phyloP scores from a whole-genome alignment of 2,888 invertebrate genomes.

The Blera fallax region DNA sequence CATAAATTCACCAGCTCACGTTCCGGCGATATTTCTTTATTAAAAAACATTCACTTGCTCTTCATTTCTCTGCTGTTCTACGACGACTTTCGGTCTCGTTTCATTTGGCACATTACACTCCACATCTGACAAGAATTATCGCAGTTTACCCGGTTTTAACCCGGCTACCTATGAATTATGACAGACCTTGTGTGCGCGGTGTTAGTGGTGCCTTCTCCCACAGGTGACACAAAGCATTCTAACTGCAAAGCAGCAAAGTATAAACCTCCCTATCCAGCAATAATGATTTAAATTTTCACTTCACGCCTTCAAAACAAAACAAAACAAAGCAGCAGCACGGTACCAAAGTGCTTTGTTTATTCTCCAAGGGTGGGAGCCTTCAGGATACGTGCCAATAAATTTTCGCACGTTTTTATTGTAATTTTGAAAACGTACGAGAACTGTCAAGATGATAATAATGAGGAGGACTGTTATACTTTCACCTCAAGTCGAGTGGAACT shows the following conservation, averaged over 20 bases:
- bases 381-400: slow-evolving; percentile 77
- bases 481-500: slow-evolving; percentile 47
- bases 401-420: slow-evolving; percentile 81
- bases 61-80: not conserved
- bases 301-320: slow-evolving; percentile 61
- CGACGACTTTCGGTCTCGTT: slow-evolving; percentile 73
- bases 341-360: slow-evolving; percentile 61
- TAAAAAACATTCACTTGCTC: slow-evolving; percentile 73
- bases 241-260: slow-evolving; percentile 14
- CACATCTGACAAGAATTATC: slow-evolving; percentile 75
- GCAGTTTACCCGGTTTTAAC: slow-evolving; percentile 73
- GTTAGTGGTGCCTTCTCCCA: slow-evolving; percentile 41
- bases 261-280: not conserved
- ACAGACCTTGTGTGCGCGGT: not conserved
- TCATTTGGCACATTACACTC: slow-evolving; percentile 77
- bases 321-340: slow-evolving; percentile 39
- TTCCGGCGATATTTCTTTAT: slow-evolving; percentile 78
- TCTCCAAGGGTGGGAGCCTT: slow-evolving; percentile 20
- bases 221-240: slow-evolving; percentile 71
- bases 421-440: slow-evolving; percentile 76
- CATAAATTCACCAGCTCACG: slow-evolving; percentile 75
- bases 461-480: slow-evolving; percentile 40
- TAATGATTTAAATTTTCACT: slow-evolving; percentile 70
- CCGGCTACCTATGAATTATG: slow-evolving; percentile 70
- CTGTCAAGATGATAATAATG: slow-evolving; percentile 76